Evolutionary conservation across 30 jellyfish, hydroid and myxozoan species (phyloP).

Genomic region (Pelagia noctiluca): DNA sequence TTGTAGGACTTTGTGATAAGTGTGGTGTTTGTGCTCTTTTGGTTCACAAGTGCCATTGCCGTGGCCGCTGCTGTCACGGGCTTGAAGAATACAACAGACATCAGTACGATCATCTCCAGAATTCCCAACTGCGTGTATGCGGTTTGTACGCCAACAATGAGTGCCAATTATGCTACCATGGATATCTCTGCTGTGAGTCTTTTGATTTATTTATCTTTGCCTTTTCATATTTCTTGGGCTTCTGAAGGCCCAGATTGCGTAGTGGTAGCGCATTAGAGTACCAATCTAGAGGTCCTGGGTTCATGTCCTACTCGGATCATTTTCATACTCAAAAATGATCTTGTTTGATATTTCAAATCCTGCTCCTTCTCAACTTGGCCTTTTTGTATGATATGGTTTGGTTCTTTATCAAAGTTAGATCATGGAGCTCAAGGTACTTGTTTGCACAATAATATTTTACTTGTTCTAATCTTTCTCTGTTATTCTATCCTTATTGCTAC

Average conservation of each 20-base stretch:
- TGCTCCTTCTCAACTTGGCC: background rate
- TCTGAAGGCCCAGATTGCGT: background rate
- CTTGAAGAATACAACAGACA: conserved; percentile 62
- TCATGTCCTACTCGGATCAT: background rate
- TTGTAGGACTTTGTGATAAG: conserved; percentile 87
- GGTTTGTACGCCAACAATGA: conserved; percentile 21
- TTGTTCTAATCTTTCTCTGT: too few relatives aligned
- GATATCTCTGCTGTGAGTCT: conserved; percentile 83
- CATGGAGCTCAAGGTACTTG: too few relatives aligned
- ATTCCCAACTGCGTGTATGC: conserved; percentile 22
- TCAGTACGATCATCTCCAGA: conserved; percentile 19
- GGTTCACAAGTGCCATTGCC: conserved; percentile 91
- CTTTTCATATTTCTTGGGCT: background rate
- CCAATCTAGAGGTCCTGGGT: too few relatives aligned
- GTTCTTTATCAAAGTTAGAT: too few relatives aligned
- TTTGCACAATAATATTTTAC: too few relatives aligned
- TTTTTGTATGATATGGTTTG: background rate
- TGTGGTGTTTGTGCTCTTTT: conserved; percentile 75
- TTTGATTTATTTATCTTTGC: background rate
- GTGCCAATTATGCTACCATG: conserved; percentile 84
- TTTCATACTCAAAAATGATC: too few relatives aligned
- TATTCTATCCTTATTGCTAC: too few relatives aligned
- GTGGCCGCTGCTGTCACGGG: conserved; percentile 86
- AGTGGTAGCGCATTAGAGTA: too few relatives aligned
- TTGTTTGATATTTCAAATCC: background rate